Evolutionary conservation across 1,140 invertebrate genomes (phyloP), one percentile per base, ranked within the genome.

Genomic region (Scaptomyza graminum): DNA sequence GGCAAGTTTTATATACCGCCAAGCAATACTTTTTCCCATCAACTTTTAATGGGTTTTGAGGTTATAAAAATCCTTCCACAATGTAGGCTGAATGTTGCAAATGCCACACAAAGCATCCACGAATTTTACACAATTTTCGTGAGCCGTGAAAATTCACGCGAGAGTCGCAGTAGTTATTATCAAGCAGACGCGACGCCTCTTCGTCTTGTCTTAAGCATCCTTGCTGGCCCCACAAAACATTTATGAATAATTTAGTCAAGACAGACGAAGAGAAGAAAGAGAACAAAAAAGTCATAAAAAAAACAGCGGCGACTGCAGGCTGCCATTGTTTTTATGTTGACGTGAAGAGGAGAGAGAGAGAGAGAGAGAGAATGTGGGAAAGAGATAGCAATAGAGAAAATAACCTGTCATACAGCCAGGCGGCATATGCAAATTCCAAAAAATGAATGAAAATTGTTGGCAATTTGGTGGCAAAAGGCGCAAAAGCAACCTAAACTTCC

Each of bases 361-460:
- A 50, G 22, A 15, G 11, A 22, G 49, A 52, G 28, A 28, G 15
- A 46, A 9, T 9, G 8, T 9, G 31, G 8, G 55, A 15, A 9
- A 52, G n/a, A 28, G n/a, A 31, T 16, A 15, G 61, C 55, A 39
- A 57, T 12, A 41, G 5, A 41, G 37, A n/a, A n/a, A 41, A 41
- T 37, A 64, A 64, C 15, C 61, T 65, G 67, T 57, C 67, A 65
- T 65, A 66, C 41, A 65, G 44, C 43, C 63, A 25, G 25, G 25
- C 25, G 64, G 54, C 65, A 74, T 87, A 88, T 87, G 82, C 67
- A 87, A 87, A 88, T 87, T 80, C 52, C 55, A 64, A 78, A 88
- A 87, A 82, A 87, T 87, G 84, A 89, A 87, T 87, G 83, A 87
- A 88, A 87, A 87, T 88, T 88, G 83, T 88, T 87, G 83, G 83